A percentile compares a stretch with the other conserved stretches of the same genome.
These are phyloP conservation scores for Pomatostomus ruficeps DNA, from an alignment of 2,113 vertebrate genomes.

Conservation along the genomic window DNA sequence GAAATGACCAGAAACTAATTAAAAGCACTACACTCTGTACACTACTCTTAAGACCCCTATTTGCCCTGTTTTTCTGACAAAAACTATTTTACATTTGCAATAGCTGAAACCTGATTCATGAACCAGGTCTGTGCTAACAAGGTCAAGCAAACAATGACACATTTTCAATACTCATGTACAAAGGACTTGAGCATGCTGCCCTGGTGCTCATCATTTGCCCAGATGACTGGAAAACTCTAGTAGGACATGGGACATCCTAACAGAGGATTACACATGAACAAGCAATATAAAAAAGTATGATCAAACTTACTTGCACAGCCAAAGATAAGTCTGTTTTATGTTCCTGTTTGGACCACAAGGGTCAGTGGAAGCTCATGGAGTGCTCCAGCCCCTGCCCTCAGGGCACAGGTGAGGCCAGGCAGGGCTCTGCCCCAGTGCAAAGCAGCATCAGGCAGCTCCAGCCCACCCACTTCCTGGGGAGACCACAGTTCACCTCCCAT, in stretches of 20 bases:
- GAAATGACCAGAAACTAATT: background rate
- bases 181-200: background rate
- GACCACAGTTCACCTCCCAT: too few relatives aligned
- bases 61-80: background rate
- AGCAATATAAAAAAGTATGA: background rate
- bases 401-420: background rate
- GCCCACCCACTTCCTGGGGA: rapidly evolving
- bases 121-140: background rate
- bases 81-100: background rate
- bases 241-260: background rate
- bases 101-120: background rate
- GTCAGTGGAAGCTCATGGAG: background rate
- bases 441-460: background rate
- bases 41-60: rapidly evolving
- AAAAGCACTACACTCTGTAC: background rate
- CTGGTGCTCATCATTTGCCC: rapidly evolving
- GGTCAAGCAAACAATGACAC: background rate
- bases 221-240: background rate
- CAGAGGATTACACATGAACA: background rate
- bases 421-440: rapidly evolving
- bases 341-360: rapidly evolving
- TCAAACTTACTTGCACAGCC: background rate
- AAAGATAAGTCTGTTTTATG: background rate
- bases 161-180: rapidly evolving
- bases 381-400: rapidly evolving